phyloP scores from a whole-genome alignment of 2,797 vertebrate genomes.

The Bufotes viridis region DNA sequence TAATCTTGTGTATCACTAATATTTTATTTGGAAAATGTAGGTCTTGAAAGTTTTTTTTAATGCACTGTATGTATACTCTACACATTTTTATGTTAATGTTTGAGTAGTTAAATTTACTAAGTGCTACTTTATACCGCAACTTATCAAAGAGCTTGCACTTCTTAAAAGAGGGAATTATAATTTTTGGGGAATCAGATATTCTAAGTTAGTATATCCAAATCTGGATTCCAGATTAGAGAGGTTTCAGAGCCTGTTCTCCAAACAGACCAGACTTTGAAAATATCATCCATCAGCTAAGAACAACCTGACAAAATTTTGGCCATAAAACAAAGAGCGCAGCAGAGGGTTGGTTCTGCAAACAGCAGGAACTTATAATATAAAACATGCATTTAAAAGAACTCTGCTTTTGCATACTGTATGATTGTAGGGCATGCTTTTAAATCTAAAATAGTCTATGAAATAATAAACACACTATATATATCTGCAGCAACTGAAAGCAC shows the following conservation, averaged over 20 bases:
- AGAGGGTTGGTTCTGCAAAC: conserved; percentile 47
- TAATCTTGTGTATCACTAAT: neutral
- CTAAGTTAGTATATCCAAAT: conserved; percentile 34
- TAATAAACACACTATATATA: conserved; percentile 35
- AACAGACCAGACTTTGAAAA: conserved; percentile 57
- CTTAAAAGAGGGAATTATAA: conserved; percentile 13
- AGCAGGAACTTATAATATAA: conserved; percentile 54
- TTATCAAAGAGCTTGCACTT: conserved; percentile 3
- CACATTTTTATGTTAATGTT: no score
- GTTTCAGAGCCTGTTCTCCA: conserved; percentile 39
- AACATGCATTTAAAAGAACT: conserved; percentile 40
- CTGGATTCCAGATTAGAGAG: conserved; percentile 37
- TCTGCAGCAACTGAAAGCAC: neutral
- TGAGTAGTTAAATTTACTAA: neutral
- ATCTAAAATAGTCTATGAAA: conserved; percentile 32
- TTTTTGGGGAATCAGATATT: conserved; percentile 15
- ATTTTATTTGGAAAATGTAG: neutral
- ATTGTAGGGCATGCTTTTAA: conserved; percentile 28
- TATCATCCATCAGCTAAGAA: conserved; percentile 58
- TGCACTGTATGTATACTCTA: neutral
- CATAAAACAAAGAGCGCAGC: conserved; percentile 48
- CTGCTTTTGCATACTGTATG: neutral
- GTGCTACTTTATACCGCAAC: conserved; percentile 8
- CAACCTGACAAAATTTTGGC: conserved; percentile 57
- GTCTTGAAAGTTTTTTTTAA: neutral